phyloP scores from a whole-genome alignment of 1,140 invertebrate genomes.

The Eumeta japonica region DNA sequence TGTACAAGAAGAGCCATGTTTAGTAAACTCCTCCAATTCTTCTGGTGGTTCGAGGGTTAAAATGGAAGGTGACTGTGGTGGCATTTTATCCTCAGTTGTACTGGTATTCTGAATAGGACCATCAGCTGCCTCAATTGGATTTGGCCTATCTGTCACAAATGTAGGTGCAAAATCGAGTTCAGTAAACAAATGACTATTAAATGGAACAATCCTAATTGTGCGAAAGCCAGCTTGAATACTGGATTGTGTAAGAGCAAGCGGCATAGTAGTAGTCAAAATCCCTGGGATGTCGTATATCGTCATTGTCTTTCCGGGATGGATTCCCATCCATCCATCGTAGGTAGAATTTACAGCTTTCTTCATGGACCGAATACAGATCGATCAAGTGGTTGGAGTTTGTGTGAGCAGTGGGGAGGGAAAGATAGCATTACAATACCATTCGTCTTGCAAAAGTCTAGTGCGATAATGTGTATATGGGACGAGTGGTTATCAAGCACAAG shows the following conservation, averaged over 20 bases:
- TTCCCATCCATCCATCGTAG: conserved; percentile 42
- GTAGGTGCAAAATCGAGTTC: conserved; percentile 28
- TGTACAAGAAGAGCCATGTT: too few species aligned
- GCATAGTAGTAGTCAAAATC: conserved; percentile 34
- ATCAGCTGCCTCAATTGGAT: too few species aligned
- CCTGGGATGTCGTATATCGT: too few species aligned
- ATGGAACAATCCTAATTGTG: conserved; percentile 34
- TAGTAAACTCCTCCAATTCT: too few species aligned
- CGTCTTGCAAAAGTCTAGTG: too few species aligned
- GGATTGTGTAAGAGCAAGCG: conserved; percentile 27
- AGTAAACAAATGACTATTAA: conserved; percentile 30
- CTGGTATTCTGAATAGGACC: too few species aligned
- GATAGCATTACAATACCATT: too few species aligned
- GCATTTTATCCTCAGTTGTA: too few species aligned
- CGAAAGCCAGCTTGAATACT: conserved; percentile 50
- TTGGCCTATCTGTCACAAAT: conserved; percentile 34
- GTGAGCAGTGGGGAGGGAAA: conserved; percentile 22
- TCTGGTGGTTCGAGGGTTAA: too few species aligned
- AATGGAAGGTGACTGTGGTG: too few species aligned
- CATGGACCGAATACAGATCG: conserved; percentile 30
- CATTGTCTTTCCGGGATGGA: conserved; percentile 49
- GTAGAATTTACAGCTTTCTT: conserved; percentile 32
- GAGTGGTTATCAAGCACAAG: conserved; percentile 23
- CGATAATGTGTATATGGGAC: conserved; percentile 19
- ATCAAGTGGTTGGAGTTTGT: conserved; percentile 45